These are phyloP conservation scores for Notodonta ziczac DNA, from an alignment of 2,888 invertebrate species.

Conservation along the genomic window DNA sequence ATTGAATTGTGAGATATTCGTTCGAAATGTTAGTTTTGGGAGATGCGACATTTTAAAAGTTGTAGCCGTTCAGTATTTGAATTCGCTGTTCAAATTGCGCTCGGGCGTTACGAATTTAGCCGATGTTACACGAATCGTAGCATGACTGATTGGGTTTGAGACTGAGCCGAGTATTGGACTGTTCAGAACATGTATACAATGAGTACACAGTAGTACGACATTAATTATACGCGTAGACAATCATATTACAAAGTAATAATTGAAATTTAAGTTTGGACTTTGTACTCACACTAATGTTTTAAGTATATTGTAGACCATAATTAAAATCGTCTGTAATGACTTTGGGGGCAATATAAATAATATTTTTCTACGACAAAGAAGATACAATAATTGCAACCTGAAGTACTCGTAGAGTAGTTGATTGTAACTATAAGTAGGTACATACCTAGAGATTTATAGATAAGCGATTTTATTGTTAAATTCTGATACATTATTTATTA, in stretches of 20 bases:
- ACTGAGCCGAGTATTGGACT: conserved; percentile 28
- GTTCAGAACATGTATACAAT: conserved; percentile 23
- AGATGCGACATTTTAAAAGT: no score
- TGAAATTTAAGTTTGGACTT: not conserved
- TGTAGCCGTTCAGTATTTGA: no score
- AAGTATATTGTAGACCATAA: not conserved
- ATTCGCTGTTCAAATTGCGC: conserved; percentile 11
- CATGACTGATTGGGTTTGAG: conserved; percentile 29
- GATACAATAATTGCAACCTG: conserved; percentile 5
- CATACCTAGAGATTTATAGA: not conserved
- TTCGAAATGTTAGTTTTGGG: no score
- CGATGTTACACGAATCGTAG: conserved; percentile 25
- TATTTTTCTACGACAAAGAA: conserved; percentile 40
- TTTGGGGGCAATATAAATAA: conserved; percentile 13
- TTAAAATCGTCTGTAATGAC: not conserved
- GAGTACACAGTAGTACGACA: not conserved
- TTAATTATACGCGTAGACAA: not conserved
- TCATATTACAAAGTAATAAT: not conserved
- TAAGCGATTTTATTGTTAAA: no score
- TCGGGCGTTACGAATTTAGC: conserved; percentile 31
- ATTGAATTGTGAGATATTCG: no score
- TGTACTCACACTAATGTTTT: not conserved
- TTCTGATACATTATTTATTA: no score
- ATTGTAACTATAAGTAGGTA: not conserved
- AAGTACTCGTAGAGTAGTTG: conserved; percentile 1